Percentiles rank a stretch among this genome's conserved stretches.
These are phyloP conservation scores for Chrysaora quinquecirrha DNA, from an alignment of 30 jellyfish, hydroid and myxozoan species.

Conservation along the genomic window DNA sequence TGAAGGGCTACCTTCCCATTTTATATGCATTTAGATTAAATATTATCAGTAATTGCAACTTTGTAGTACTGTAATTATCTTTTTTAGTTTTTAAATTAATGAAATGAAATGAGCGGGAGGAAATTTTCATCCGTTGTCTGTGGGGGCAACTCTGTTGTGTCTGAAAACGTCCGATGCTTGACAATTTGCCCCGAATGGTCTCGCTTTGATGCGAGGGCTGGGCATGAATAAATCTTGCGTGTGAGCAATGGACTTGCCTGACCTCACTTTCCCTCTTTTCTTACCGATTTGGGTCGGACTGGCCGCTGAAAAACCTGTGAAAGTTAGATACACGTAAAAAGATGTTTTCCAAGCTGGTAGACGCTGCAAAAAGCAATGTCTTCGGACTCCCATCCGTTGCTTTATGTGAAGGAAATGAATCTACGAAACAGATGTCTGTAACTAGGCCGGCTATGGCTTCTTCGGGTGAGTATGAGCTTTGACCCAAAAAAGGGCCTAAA, in stretches of 20 bases:
- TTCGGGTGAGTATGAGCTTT: conserved; percentile 57
- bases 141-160: too few species aligned
- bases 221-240: conserved; percentile 11
- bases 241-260: background rate
- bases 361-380: conserved; percentile 80
- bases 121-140: too few species aligned
- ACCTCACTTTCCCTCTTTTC: conserved; percentile 1
- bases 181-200: background rate
- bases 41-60: too few species aligned
- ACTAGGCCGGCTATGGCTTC: conserved; percentile 88
- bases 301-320: background rate
- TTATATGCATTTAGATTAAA: too few species aligned
- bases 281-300: background rate
- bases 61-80: too few species aligned
- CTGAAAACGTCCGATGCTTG: too few species aligned
- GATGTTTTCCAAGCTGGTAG: conserved; percentile 88
- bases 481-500: background rate
- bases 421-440: conserved; percentile 45
- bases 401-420: conserved; percentile 57
- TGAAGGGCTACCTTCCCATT: too few species aligned
- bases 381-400: conserved; percentile 80
- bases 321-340: background rate
- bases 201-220: conserved; percentile 27
- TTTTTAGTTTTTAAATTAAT: too few species aligned
- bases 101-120: too few species aligned